Evolutionary conservation across 2,888 invertebrate species (phyloP).

Genomic region (Dugesia japonica): DNA sequence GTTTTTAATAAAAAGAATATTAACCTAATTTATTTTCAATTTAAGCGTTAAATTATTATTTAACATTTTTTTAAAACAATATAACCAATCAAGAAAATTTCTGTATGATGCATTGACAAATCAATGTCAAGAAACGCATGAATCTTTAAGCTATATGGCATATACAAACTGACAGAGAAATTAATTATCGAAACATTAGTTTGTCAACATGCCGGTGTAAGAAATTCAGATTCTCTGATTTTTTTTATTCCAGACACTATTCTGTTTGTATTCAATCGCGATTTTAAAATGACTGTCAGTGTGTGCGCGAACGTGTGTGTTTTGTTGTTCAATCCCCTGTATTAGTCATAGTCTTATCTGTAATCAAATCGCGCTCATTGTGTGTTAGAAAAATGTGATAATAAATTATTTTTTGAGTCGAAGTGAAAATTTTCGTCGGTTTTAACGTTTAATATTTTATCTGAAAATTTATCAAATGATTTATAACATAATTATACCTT

Average conservation of each 20-base stretch:
- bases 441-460: too few species aligned
- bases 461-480: too few species aligned
- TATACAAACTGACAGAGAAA: background rate
- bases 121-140: slow-evolving; percentile 3
- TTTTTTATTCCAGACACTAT: background rate
- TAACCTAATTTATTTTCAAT: too few species aligned
- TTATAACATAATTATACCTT: background rate
- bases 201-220: background rate
- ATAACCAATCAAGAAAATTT: slow-evolving; percentile 6
- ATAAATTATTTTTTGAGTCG: background rate
- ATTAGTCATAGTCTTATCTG: slow-evolving; percentile 20
- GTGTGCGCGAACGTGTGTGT: background rate
- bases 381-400: background rate
- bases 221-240: background rate
- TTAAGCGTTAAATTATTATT: too few species aligned
- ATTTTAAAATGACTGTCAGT: background rate
- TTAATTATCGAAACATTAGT: background rate
- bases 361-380: slow-evolving; percentile 14
- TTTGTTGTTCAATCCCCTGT: background rate
- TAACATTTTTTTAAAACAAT: background rate
- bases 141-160: background rate
- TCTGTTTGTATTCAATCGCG: background rate
- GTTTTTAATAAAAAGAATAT: too few species aligned
- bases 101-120: slow-evolving; percentile 2
- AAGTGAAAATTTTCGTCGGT: background rate